Conservation (phyloP, 2,888 invertebrate species). For the Cheiracanthium punctorium region DNA sequence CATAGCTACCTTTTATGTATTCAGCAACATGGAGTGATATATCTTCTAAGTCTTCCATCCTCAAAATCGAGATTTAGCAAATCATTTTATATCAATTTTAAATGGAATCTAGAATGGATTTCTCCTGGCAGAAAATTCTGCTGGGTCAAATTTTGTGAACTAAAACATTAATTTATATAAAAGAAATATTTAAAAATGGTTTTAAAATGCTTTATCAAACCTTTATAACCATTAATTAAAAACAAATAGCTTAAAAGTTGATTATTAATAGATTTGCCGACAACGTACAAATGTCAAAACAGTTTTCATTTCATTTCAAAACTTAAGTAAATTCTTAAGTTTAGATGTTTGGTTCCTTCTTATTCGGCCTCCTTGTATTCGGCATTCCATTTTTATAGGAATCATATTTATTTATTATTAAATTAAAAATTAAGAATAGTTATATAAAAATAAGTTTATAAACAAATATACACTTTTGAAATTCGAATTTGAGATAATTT, state of each 20-base stretch:
- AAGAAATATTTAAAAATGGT: too few relatives aligned
- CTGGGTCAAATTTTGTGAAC: too few relatives aligned
- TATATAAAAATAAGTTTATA: too few relatives aligned
- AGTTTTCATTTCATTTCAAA: conserved; percentile 42
- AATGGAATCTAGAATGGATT: too few relatives aligned
- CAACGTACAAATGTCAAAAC: conserved; percentile 46
- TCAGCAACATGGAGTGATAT: conserved; percentile 75
- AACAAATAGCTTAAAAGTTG: neutral
- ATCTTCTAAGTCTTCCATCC: conserved; percentile 43
- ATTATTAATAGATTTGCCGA: neutral
- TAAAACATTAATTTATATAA: too few relatives aligned
- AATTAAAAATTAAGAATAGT: too few relatives aligned
- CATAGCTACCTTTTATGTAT: conserved; percentile 83
- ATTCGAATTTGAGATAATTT: too few relatives aligned
- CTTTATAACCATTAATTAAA: conserved; percentile 11
- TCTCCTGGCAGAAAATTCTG: too few relatives aligned
- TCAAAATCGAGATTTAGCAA: neutral
- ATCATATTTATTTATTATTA: too few relatives aligned
- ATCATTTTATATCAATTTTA: neutral
- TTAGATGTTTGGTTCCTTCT: conserved; percentile 25
- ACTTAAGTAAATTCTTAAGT: conserved; percentile 11
- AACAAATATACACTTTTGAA: too few relatives aligned
- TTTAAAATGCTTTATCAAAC: conserved; percentile 21
- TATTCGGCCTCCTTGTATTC: too few relatives aligned
- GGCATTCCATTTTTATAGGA: too few relatives aligned